Base-by-base conservation (phyloP, 2,113 vertebrate genomes). In the Halichoeres trimaculatus region DNA sequence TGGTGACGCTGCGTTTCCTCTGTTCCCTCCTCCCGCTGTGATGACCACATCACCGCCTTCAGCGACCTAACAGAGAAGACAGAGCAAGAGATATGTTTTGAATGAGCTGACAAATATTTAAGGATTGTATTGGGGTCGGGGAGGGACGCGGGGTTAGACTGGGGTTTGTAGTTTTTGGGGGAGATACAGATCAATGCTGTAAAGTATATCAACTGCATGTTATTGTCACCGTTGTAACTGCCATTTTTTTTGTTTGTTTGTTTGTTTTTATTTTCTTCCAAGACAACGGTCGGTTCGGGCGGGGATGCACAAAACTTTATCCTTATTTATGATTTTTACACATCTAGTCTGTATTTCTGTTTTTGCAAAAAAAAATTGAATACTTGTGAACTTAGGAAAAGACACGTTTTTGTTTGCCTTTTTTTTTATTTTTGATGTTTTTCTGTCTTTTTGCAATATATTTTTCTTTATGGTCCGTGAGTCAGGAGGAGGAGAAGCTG, bases 291-390 rank as follows among this genome's bases (percentile, higher is more conserved):
- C 3, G 55, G 64, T 80, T 69, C 55, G 78, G 78, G 66, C 38
- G 81, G 85, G 84, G 80, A 81, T 81, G 88, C 90, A 91, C 86
- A 91, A 83, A 88, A 86, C 57, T 88, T 87, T 86, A 88, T 90
- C 78, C 89, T 90, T 93, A 94, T 94, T 94, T 94, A 94, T 94
- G 84, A 92, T 91, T 94, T 92, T 89, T 93, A 92, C 87, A 87
- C 74, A 51, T 75, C 72, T 91, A 88, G 71, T 88, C 65, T 83
- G 83, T 86, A 67, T 76, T 83, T 87, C 80, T 76, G n/a, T 70
- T 84, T 67, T 64, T 76, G 24, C 17, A 47, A 73, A 74, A 54
- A 74, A 54, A 63, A 72, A 54, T 88, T 85, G 66, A 74, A 78
- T 86, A 82, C 56, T 82, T 70, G 84, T 88, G 74, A 90, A 85